phyloP scores from a whole-genome alignment of 2,113 vertebrate species.

The Calidris pugnax region DNA sequence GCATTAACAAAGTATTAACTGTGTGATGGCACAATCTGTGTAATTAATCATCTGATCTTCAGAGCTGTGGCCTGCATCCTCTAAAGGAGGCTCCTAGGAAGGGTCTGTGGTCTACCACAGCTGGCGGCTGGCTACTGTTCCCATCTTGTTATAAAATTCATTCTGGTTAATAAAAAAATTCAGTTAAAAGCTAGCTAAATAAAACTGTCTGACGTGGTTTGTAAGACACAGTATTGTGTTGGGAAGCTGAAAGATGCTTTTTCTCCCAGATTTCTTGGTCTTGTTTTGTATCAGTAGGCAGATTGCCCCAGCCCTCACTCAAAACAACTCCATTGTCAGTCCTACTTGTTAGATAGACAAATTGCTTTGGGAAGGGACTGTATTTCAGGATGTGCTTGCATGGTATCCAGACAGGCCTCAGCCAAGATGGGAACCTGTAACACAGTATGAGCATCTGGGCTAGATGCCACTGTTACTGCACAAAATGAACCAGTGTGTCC shows the following conservation, averaged over 20 bases:
- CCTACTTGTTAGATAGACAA: not conserved
- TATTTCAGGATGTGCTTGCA: not conserved
- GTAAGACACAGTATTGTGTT: not conserved
- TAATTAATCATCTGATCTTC: not conserved
- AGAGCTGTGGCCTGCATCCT: not conserved
- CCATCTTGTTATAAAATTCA: not conserved
- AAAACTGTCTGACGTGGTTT: not conserved
- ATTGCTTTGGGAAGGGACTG: not conserved
- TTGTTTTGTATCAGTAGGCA: not conserved
- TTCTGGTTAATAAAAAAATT: not conserved
- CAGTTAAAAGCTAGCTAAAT: not conserved
- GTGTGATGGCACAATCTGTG: not conserved
- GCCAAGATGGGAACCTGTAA: not conserved
- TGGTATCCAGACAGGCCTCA: not conserved
- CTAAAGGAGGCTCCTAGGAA: not conserved
- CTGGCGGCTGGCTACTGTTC: not conserved
- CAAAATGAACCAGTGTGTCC: not conserved
- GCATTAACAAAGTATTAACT: not conserved
- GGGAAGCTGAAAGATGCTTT: not conserved
- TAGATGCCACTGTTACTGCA: not conserved
- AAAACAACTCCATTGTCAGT: not conserved
- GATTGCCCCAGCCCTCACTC: not conserved
- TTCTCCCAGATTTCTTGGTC: not conserved
- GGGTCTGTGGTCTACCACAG: not conserved
- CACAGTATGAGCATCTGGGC: accelerated